Percentiles rank a stretch among this genome's conserved stretches.
Conservation (phyloP, 2,888 invertebrate genomes). For the Neoascia interrupta region DNA sequence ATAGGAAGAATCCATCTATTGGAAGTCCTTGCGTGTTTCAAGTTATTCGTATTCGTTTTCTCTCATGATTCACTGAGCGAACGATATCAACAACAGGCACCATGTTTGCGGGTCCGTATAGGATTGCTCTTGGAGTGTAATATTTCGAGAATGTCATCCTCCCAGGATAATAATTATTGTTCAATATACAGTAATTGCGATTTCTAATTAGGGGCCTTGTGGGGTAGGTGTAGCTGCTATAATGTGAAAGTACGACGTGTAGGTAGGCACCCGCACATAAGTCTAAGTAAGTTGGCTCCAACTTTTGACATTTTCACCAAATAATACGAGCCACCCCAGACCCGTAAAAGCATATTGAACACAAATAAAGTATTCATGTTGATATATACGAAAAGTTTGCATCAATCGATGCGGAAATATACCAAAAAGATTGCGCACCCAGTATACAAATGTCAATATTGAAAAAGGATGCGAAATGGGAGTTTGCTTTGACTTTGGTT, state of each 20-base stretch:
- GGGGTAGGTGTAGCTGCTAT: constrained; percentile 18
- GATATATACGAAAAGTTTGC: constrained; percentile 3
- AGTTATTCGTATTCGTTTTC: no score
- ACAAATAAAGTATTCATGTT: constrained; percentile 31
- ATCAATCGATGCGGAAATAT: constrained; percentile 17
- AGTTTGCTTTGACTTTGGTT: constrained; percentile 31
- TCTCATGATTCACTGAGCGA: no score
- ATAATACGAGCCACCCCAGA: constrained; percentile 20
- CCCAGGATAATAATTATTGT: constrained; percentile 12
- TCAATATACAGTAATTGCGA: constrained; percentile 12
- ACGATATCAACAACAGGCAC: no score
- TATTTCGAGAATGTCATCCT: background rate
- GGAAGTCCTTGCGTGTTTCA: no score
- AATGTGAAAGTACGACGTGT: no score
- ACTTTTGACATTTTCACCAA: constrained; percentile 5
- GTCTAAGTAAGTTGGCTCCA: no score
- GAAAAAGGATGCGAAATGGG: constrained; percentile 16
- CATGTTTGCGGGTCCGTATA: constrained; percentile 2
- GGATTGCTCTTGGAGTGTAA: background rate
- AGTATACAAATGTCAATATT: constrained; percentile 38
- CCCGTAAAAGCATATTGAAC: constrained; percentile 30
- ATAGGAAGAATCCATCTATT: no score
- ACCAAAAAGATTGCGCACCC: no score
- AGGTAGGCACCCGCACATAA: no score
- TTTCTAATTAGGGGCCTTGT: constrained; percentile 19